Conservation (phyloP, 2,888 invertebrate species). For the Drosophila paramelanica region DNA sequence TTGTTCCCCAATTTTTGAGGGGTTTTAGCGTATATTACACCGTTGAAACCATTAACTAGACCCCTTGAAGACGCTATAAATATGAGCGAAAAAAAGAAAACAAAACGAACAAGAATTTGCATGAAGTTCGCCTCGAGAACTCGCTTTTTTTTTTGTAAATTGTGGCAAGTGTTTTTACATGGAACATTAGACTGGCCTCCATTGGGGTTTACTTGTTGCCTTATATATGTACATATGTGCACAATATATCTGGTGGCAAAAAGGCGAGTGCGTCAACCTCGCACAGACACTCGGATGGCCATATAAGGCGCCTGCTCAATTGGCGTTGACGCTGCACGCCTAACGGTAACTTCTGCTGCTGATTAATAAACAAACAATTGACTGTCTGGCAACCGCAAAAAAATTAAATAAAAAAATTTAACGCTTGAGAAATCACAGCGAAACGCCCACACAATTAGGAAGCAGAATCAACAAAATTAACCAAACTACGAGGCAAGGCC, state of each 20-base stretch:
- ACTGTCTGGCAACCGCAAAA: slow-evolving; percentile 33
- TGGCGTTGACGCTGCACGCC: slow-evolving; percentile 54
- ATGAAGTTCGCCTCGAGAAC: slow-evolving; percentile 30
- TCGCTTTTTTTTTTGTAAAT: background rate
- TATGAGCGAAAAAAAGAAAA: slow-evolving; percentile 12
- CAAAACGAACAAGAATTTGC: slow-evolving; percentile 21
- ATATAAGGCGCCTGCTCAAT: slow-evolving; percentile 47
- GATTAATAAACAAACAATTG: slow-evolving; percentile 69
- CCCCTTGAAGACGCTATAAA: slow-evolving; percentile 28
- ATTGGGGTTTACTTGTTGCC: slow-evolving; percentile 21
- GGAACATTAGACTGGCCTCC: slow-evolving; percentile 42
- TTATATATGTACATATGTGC: background rate
- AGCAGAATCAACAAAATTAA: slow-evolving; percentile 45
- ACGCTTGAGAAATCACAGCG: slow-evolving; percentile 69
- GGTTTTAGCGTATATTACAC: background rate
- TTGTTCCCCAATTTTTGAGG: background rate
- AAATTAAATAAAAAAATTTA: slow-evolving; percentile 14
- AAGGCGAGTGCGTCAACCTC: slow-evolving; percentile 73
- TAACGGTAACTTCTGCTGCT: slow-evolving; percentile 53
- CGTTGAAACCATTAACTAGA: slow-evolving; percentile 2
- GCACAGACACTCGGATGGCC: slow-evolving; percentile 24
- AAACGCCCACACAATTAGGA: slow-evolving; percentile 73
- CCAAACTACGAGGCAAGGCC: slow-evolving; percentile 42
- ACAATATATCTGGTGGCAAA: slow-evolving; percentile 13
- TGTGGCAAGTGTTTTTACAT: slow-evolving; percentile 42